phyloP scores from a whole-genome alignment of 92 coral and sea anemone species.

The Paragorgia papillata region DNA sequence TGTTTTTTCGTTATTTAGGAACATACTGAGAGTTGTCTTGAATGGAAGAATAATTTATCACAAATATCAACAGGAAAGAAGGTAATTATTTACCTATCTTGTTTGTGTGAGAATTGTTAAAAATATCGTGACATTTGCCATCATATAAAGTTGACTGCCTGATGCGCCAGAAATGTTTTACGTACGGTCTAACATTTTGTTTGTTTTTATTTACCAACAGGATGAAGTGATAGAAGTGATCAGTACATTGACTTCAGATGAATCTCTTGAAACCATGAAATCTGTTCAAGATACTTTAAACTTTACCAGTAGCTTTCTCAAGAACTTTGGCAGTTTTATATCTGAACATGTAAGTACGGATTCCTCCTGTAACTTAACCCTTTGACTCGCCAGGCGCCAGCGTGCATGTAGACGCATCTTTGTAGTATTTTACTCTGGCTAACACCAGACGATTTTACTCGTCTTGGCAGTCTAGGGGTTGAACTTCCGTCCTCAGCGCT shows the following conservation, averaged over 20 bases:
- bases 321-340: not conserved
- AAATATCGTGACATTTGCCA: too few relatives aligned
- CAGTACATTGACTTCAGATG: slow-evolving; percentile 4
- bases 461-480: too few relatives aligned
- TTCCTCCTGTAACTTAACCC: too few relatives aligned
- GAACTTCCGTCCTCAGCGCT: too few relatives aligned
- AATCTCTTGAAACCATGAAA: slow-evolving; percentile 13
- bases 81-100: not conserved
- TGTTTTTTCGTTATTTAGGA: slow-evolving; percentile 22
- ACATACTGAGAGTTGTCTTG: not conserved
- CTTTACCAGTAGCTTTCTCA: not conserved
- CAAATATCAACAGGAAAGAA: slow-evolving; percentile 1
- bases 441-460: too few relatives aligned
- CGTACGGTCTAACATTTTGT: too few relatives aligned
- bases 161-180: too few relatives aligned
- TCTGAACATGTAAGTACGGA: not conserved
- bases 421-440: too few relatives aligned
- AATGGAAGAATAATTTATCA: slow-evolving; percentile 22
- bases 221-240: slow-evolving; percentile 18
- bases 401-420: too few relatives aligned
- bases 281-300: slow-evolving; percentile 3
- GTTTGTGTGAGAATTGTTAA: not conserved
- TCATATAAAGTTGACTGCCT: too few relatives aligned
- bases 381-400: too few relatives aligned
- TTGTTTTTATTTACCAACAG: slow-evolving; percentile 1